phyloP scores from a whole-genome alignment of 2,888 invertebrate species.

The Entomobrya proxima region DNA sequence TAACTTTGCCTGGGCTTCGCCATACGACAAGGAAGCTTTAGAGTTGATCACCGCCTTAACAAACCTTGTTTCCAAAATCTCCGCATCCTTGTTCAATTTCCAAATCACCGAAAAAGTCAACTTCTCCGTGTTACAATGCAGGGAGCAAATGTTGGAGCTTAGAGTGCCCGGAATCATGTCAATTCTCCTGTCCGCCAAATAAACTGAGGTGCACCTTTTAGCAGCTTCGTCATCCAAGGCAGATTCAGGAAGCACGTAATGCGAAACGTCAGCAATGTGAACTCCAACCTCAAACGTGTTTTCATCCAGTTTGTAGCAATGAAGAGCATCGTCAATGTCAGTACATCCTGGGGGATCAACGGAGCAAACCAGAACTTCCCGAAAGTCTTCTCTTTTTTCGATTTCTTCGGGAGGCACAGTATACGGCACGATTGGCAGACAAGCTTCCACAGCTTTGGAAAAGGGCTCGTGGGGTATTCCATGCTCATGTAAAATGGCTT shows the following conservation, averaged over 20 bases:
- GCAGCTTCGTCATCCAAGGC: constrained; percentile 96
- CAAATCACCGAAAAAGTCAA: constrained; percentile 98
- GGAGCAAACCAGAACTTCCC: constrained; percentile 91
- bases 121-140: constrained; percentile 91
- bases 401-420: constrained; percentile 88
- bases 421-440: constrained; percentile 94
- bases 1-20: constrained; percentile 87
- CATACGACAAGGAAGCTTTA: constrained; percentile 95
- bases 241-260: constrained; percentile 95
- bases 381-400: constrained; percentile 87
- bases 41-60: constrained; percentile 96
- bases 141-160: constrained; percentile 96
- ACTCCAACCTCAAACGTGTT: constrained; percentile 93
- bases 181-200: constrained; percentile 93
- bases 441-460: constrained; percentile 94
- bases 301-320: constrained; percentile 85
- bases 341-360: constrained; percentile 99
- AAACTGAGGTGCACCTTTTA: constrained; percentile 96
- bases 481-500: constrained; percentile 95
- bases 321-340: constrained; percentile 98
- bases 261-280: constrained; percentile 98
- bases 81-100: constrained; percentile 91
- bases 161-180: constrained; percentile 88
- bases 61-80: constrained; percentile 88
- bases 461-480: constrained; percentile 97